These are phyloP conservation scores for Drosophila nikananu DNA, from an alignment of 1,140 invertebrate species.

Conservation along the genomic window DNA sequence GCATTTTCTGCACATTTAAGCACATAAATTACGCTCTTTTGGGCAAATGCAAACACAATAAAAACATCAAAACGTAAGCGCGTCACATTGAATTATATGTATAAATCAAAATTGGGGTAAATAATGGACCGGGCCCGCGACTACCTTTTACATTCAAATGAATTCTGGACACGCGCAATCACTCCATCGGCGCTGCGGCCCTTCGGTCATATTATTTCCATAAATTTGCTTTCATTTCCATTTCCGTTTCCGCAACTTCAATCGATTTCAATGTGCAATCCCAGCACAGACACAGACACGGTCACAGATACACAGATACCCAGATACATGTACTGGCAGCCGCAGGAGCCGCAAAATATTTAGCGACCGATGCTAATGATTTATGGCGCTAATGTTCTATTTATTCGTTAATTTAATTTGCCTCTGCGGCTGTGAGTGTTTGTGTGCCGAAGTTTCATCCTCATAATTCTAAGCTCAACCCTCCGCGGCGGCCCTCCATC, in stretches of 20 bases:
- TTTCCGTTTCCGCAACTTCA: slow-evolving; percentile 71
- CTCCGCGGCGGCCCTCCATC: slow-evolving; percentile 8
- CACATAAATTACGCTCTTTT: slow-evolving; percentile 77
- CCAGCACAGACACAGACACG: slow-evolving; percentile 18
- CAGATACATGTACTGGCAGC: slow-evolving; percentile 11
- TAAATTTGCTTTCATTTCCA: slow-evolving; percentile 80
- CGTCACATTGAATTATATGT: slow-evolving; percentile 64
- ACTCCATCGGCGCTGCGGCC: slow-evolving; percentile 10
- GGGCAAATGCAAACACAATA: slow-evolving; percentile 65
- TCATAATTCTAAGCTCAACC: slow-evolving; percentile 62
- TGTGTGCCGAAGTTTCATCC: slow-evolving; percentile 41
- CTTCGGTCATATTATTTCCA: slow-evolving; percentile 69
- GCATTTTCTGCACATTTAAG: slow-evolving; percentile 80
- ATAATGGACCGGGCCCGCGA: slow-evolving; percentile 20
- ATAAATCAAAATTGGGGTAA: slow-evolving; percentile 55
- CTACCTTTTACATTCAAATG: slow-evolving; percentile 24
- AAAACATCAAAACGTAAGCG: slow-evolving; percentile 68
- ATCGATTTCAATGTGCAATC: slow-evolving; percentile 48
- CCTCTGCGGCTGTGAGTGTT: slow-evolving; percentile 7
- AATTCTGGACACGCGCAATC: slow-evolving; percentile 38
- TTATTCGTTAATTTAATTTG: slow-evolving; percentile 81
- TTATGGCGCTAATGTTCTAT: slow-evolving; percentile 82
- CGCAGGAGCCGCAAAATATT: slow-evolving; percentile 67
- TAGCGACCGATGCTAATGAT: slow-evolving; percentile 71
- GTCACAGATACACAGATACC: slow-evolving; percentile 5